Evolutionary conservation across 1,140 invertebrate species (phyloP), one percentile per base, ranked within the genome.

Genomic region (Venturia canescens): DNA sequence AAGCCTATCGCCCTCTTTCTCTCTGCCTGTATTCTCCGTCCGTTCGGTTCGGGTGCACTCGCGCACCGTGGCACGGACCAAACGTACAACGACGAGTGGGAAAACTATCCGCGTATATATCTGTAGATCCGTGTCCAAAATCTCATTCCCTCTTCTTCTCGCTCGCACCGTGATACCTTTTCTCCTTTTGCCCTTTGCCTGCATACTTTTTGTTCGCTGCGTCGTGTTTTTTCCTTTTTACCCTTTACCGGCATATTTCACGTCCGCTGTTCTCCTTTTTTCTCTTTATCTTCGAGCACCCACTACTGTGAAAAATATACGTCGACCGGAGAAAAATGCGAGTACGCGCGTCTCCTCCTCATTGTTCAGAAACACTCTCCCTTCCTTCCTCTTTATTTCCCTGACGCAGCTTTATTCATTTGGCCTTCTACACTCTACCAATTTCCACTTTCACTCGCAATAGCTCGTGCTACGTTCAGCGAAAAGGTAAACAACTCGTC

Each of bases 31-130:
- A 23, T 26, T 13, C 70, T 48, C 38, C 53, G 23, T 63, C 31
- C 53, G 57, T 38, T 63, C 57, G 74, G 60, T 16, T 57, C 60
- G 76, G 60, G 60, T 69, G 76, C 50, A 78, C 16, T 57, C 50
- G 15, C 50, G 15, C 57, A 60, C 57, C 57, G 27, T 38, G 44
- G 29, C 29, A 38, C 29, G 15, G 3, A 66, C 63, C 29, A 29
- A n/a, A 60, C 23, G 21, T 66, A 66, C 27, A 66, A 66, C 4
- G 50, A 66, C 4, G 50, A 63, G 74, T 63, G 74, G 57, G 74
- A 57, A 23, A 66, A 29, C 26, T 66, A 11, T 66, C 6, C 4
- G 3, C n/a, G 3, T 53, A 23, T 23, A 21, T 63, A 9, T 21
- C 6, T 63, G 5, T 21, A 63, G 21, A 63, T 63, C 16, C 21